A percentile compares a stretch with the other conserved stretches of the same genome.
phyloP scores from a whole-genome alignment of 2,113 vertebrate genomes.

The Acrocephalus arundinaceus region DNA sequence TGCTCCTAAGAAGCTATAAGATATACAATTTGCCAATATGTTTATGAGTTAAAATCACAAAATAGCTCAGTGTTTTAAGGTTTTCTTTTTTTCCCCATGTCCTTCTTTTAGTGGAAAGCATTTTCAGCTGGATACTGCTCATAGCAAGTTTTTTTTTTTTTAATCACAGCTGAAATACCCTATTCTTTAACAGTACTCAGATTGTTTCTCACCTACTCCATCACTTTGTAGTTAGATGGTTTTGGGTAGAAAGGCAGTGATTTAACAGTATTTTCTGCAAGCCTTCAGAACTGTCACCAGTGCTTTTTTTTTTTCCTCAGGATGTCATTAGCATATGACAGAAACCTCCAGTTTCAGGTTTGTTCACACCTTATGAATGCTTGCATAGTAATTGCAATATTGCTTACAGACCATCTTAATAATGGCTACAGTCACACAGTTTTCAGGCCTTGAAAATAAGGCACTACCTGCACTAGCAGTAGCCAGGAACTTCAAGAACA shows the following conservation, averaged over 20 bases:
- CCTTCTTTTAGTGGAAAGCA: not conserved
- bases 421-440: not conserved
- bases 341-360: not conserved
- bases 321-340: not conserved
- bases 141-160: not conserved
- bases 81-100: accelerated
- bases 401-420: not conserved
- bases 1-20: not conserved
- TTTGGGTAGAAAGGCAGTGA: not conserved
- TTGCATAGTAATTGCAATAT: not conserved
- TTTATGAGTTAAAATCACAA: not conserved
- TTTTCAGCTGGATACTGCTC: not conserved
- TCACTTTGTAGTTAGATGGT: not conserved
- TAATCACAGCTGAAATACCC: not conserved
- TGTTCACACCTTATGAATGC: not conserved
- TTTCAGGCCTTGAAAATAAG: not conserved
- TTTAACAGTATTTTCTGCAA: not conserved
- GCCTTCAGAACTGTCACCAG: not conserved
- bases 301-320: not conserved
- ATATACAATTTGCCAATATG: not conserved
- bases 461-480: not conserved
- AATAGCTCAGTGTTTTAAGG: not conserved
- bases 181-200: not conserved
- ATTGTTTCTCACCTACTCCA: not conserved
- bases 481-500: not conserved